These are phyloP conservation scores for Thereva nobilitata DNA, from an alignment of 2,888 invertebrate species.

Conservation along the genomic window DNA sequence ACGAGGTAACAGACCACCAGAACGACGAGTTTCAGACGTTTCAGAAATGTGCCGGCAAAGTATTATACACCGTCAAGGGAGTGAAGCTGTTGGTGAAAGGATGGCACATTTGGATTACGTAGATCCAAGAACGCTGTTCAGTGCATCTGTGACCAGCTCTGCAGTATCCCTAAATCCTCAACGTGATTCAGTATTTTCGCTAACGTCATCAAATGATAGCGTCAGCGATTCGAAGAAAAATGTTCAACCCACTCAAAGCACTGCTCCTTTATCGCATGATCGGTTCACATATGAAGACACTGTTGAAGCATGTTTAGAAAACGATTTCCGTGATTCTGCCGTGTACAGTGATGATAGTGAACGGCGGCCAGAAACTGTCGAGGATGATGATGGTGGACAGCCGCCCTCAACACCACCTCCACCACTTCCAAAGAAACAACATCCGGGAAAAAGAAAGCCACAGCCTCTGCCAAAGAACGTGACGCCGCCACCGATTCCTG, in stretches of 20 bases:
- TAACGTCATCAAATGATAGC: constrained; percentile 58
- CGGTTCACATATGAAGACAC: constrained; percentile 78
- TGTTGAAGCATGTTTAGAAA: constrained; percentile 69
- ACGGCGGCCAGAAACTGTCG: constrained; percentile 48
- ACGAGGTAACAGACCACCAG: constrained; percentile 51
- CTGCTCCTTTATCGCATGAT: constrained; percentile 45
- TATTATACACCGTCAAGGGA: constrained; percentile 73
- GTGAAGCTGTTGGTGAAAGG: constrained; percentile 81
- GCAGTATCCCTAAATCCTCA: constrained; percentile 49
- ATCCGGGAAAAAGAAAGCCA: neutral
- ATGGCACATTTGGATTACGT: constrained; percentile 88
- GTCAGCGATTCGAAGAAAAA: constrained; percentile 50
- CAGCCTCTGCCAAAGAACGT: neutral
- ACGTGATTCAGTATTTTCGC: constrained; percentile 56
- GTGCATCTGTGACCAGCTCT: constrained; percentile 45
- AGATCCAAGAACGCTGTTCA: constrained; percentile 73
- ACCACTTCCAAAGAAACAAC: constrained; percentile 36
- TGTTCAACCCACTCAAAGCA: neutral
- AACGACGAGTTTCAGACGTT: constrained; percentile 55
- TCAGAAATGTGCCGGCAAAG: constrained; percentile 54
- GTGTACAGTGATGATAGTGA: constrained; percentile 73
- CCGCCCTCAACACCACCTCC: constrained; percentile 31
- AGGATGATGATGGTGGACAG: constrained; percentile 41
- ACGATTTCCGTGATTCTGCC: constrained; percentile 79
- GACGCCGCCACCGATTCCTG: constrained; percentile 34